A percentile compares a stretch with the other conserved stretches of the same genome.
Evolutionary conservation across 2,888 invertebrate genomes (phyloP).

Genomic region (Mamestra brassicae): DNA sequence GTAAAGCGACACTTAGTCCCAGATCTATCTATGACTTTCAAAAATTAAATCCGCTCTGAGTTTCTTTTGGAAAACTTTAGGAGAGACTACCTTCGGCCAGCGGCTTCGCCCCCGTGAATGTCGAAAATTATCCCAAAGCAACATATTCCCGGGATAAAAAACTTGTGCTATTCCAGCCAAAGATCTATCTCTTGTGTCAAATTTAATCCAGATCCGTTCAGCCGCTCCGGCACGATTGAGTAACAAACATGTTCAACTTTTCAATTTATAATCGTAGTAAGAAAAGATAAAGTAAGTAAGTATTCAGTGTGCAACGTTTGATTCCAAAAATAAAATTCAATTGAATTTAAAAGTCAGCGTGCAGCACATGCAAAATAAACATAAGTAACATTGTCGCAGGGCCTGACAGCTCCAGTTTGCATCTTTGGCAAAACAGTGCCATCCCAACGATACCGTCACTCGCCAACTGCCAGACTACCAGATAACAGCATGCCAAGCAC

Average conservation of each 20-base stretch:
- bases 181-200: too few relatives aligned
- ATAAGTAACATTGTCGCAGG: constrained; percentile 1
- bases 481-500: constrained; percentile 75
- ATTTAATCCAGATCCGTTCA: too few relatives aligned
- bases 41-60: neutral
- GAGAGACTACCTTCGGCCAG: too few relatives aligned
- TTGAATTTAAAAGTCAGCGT: constrained; percentile 5
- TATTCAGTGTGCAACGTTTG: too few relatives aligned
- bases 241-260: too few relatives aligned
- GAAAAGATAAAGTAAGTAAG: neutral
- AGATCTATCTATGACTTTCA: constrained; percentile 5
- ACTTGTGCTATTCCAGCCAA: too few relatives aligned
- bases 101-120: too few relatives aligned
- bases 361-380: constrained; percentile 30
- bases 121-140: too few relatives aligned
- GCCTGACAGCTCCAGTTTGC: constrained; percentile 59
- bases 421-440: constrained; percentile 68
- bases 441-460: constrained; percentile 67
- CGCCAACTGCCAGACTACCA: constrained; percentile 64
- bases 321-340: neutral
- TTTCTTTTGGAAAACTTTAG: neutral
- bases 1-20: neutral
- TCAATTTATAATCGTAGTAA: too few relatives aligned
- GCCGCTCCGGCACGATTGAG: too few relatives aligned
- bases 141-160: too few relatives aligned